phyloP scores from a whole-genome alignment of 2,888 invertebrate species.

The Ochropacha duplaris region DNA sequence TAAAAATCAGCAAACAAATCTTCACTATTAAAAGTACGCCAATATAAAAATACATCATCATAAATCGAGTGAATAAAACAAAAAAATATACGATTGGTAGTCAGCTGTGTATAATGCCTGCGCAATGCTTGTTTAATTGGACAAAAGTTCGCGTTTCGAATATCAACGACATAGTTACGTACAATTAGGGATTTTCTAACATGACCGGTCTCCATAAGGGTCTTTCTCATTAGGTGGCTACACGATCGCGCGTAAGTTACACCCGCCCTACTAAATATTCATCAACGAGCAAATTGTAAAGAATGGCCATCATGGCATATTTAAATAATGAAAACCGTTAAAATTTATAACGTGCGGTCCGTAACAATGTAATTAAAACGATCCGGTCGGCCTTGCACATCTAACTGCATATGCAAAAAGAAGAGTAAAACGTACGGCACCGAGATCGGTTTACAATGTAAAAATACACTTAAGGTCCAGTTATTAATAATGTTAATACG shows the following conservation, averaged over 20 bases:
- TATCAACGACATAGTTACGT: slow-evolving; percentile 68
- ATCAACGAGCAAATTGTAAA: slow-evolving; percentile 65
- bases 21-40: too few relatives aligned
- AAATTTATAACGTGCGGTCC: slow-evolving; percentile 55
- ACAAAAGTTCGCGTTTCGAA: slow-evolving; percentile 58
- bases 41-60: too few relatives aligned
- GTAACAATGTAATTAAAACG: slow-evolving; percentile 65
- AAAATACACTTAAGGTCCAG: slow-evolving; percentile 47
- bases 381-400: slow-evolving; percentile 50
- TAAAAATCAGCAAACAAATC: too few relatives aligned
- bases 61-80: not conserved
- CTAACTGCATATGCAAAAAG: slow-evolving; percentile 53
- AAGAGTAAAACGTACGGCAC: slow-evolving; percentile 24
- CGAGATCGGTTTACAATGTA: slow-evolving; percentile 24
- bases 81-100: not conserved
- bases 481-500: slow-evolving; percentile 65
- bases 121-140: slow-evolving; percentile 58
- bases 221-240: slow-evolving; percentile 68
- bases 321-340: slow-evolving; percentile 37
- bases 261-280: slow-evolving; percentile 69
- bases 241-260: slow-evolving; percentile 49
- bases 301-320: slow-evolving; percentile 53
- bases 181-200: slow-evolving; percentile 75
- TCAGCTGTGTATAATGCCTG: slow-evolving; percentile 10
- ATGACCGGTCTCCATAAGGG: slow-evolving; percentile 63